Base-by-base conservation (phyloP, 2,888 invertebrate species). In the Scaptomyza polygonia region DNA sequence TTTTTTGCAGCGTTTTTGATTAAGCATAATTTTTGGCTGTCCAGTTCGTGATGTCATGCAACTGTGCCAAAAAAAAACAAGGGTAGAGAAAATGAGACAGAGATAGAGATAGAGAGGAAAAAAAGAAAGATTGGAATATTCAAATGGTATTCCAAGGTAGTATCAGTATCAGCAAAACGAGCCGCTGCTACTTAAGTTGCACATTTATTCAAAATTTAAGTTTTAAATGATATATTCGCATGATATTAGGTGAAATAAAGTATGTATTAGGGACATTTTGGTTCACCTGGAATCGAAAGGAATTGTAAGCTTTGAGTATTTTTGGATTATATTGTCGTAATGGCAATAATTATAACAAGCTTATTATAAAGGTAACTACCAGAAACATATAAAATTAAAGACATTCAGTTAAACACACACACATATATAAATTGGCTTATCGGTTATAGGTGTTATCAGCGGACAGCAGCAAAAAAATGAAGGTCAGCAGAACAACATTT, bases 401-500 rank as follows among this genome's bases (percentile, higher is more conserved):
- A 72, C 62, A 71, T 25, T 14, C 27, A 58, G 42, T 32, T 47
- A 64, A 30, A 58, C 21, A 36, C 21, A 30, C 34, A 29, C n/a
- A 51, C 39, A 34, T n/a, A 44, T n/a, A 32, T 18, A 34, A 39
- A 32, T 32, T 53, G 27, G 69, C 78, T 80, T 80, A 86, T 87
- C 73, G 53, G 57, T 74, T 77, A 71, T 75, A 70, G 67, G 52
- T 71, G 62, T 80, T 74, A 72, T 72, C 80, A 76, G 76, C 70
- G 54, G 44, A 40, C 66, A 64, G 57, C 51, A 39, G 67, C 67
- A 58, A 81, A 74, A 74, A 83, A 89, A 89, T 89, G 88, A 89
- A 89, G 89, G 89, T 89, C 89, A 89, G 81, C 86, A 87, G 87
- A 67, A 85, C 87, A 87, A 89, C n/a, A 89, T 82, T 87, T 79